Evolutionary conservation across 2,888 invertebrate species (phyloP).

Genomic region (Baronia brevicornis): DNA sequence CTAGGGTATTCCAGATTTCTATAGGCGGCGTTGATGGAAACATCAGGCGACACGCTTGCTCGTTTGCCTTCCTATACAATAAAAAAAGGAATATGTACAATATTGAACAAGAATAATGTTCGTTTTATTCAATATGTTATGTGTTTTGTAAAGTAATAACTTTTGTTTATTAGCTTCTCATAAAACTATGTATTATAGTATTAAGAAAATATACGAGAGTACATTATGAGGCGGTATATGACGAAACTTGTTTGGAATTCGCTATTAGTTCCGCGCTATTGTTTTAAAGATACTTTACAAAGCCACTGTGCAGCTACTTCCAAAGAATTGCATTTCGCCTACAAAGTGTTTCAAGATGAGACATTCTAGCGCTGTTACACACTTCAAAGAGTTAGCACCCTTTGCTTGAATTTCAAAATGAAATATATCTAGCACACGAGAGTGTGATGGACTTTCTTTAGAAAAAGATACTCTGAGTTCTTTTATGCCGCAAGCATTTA

Average conservation of each 20-base stretch:
- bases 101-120: not conserved
- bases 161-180: too few species aligned
- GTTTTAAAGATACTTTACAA: constrained; percentile 31
- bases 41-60: too few species aligned
- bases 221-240: constrained; percentile 8
- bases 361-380: constrained; percentile 20
- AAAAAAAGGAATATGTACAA: not conserved
- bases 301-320: constrained; percentile 33
- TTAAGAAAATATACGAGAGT: not conserved
- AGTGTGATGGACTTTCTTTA: too few species aligned
- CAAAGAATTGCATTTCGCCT: constrained; percentile 36
- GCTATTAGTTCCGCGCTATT: constrained; percentile 22
- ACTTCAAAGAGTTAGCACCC: constrained; percentile 35
- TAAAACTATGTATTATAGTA: too few species aligned
- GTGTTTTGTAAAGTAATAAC: too few species aligned
- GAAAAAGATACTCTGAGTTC: too few species aligned
- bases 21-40: too few species aligned
- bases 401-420: constrained; percentile 15
- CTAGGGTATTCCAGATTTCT: not conserved
- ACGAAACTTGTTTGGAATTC: constrained; percentile 9
- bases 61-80: not conserved
- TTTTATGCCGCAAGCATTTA: too few species aligned
- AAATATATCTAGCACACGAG: constrained; percentile 4
- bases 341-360: constrained; percentile 44
- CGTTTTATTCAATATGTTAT: too few species aligned